These are phyloP conservation scores for Caerostris extrusa DNA, from an alignment of 1,140 invertebrate species.

Conservation along the genomic window DNA sequence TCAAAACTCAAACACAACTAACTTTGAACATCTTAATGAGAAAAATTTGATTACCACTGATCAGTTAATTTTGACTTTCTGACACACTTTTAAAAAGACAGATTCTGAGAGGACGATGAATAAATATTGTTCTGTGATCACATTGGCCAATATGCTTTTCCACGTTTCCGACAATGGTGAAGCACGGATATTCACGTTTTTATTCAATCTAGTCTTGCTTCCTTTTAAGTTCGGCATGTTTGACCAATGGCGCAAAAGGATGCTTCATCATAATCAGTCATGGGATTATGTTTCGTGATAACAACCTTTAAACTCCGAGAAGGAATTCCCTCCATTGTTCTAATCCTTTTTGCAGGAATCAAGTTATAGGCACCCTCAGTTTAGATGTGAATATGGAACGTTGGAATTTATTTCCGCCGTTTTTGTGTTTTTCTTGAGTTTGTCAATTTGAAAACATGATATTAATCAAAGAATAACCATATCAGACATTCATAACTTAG, in stretches of 20 bases:
- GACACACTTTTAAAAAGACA: too few species aligned
- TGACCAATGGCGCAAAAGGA: not conserved
- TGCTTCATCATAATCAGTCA: constrained; percentile 31
- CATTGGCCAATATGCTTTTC: not conserved
- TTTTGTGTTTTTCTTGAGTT: not conserved
- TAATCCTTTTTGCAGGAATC: not conserved
- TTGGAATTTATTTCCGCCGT: not conserved
- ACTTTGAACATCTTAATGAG: too few species aligned
- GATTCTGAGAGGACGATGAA: not conserved
- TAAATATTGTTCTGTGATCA: not conserved
- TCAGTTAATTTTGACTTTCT: too few species aligned
- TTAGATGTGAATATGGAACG: not conserved
- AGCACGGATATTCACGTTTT: not conserved
- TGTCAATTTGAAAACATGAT: too few species aligned
- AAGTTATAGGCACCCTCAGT: not conserved
- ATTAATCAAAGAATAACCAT: not conserved
- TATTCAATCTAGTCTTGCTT: not conserved
- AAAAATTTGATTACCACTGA: too few species aligned
- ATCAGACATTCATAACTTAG: not conserved
- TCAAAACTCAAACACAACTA: too few species aligned
- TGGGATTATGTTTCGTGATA: not conserved
- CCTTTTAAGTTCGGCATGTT: not conserved
- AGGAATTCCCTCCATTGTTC: not conserved
- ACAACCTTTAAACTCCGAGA: not conserved
- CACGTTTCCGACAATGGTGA: not conserved